Base-by-base conservation (phyloP, 1,140 invertebrate genomes). In the Odontomachus brunneus region DNA sequence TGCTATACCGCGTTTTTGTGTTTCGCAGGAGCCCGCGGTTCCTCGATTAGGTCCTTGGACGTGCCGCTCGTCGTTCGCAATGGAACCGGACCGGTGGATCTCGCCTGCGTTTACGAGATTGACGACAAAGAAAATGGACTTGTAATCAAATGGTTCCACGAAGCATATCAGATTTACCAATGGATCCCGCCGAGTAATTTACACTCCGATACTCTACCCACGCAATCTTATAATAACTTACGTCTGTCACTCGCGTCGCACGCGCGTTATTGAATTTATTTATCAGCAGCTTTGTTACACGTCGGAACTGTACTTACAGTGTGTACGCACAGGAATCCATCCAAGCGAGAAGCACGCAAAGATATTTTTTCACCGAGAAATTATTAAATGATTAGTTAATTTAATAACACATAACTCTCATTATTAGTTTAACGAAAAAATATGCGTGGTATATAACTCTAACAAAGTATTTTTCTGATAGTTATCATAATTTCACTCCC, bases 131-230 rank as follows among this genome's bases (percentile, higher is more conserved):
- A 95, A 22, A 92, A 92, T 15, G 96, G 95, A 51, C 92, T 97
- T 48, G 96, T 97, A 38, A 95, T 97, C 73, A 97, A 97, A 92
- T 97, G 97, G 97, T 97, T 96, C 91, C 96, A 97, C 91, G 96
- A 96, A 85, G 94, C 95, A 0, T 91, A 95, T 53, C 96, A 96
- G 9, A 95, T 97, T 22, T 97, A 97, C 90, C 97, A 97, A 90
- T 97, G 97, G 97, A 97, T 97, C 80, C 95, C 96, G 14, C 94
- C 94, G 22, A 94, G 95, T 87, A 95, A 95, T 85, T 78, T 78
- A 55, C 51, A 57, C 17, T n/a, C 12, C 48, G 14, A 2, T 3
- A 5, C 29, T 33, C 51, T 53, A 7, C 63, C 63, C 22, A 80
- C 63, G 74, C 26, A 24, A 55, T 38, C 48, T 14, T 17, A 53